Percentiles rank a stretch among this genome's conserved stretches.
Conservation (phyloP, 23 tunicate genomes). For the Ascidia mentula region DNA sequence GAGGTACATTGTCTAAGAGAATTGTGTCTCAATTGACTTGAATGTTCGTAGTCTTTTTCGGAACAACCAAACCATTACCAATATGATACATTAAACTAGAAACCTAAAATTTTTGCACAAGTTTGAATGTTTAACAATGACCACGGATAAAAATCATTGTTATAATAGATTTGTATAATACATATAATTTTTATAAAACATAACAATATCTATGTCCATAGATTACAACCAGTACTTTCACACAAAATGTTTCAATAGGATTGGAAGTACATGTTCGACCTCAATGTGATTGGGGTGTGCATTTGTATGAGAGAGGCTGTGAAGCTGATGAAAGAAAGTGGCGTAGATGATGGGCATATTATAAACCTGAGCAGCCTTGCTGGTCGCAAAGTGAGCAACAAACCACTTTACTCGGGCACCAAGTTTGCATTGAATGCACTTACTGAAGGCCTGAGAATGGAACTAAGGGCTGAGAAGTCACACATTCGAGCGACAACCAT, state of each 20-base stretch:
- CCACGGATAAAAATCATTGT: too few relatives aligned
- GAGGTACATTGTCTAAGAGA: constrained; percentile 21
- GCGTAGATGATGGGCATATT: constrained; percentile 66
- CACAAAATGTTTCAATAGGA: constrained; percentile 18
- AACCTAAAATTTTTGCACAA: too few relatives aligned
- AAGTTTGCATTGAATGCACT: constrained; percentile 68
- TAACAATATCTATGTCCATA: too few relatives aligned
- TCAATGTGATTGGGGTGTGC: constrained; percentile 48
- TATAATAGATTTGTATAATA: too few relatives aligned
- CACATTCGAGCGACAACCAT: constrained; percentile 50
- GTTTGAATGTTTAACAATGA: too few relatives aligned
- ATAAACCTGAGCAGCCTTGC: constrained; percentile 47
- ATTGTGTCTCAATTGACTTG: too few relatives aligned
- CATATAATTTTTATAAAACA: too few relatives aligned
- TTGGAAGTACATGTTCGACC: constrained; percentile 53
- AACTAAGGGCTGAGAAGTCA: constrained; percentile 29
- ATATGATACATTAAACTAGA: too few relatives aligned
- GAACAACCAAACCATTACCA: too few relatives aligned
- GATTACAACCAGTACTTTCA: too few relatives aligned
- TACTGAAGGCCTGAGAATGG: constrained; percentile 60
- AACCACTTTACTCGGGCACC: constrained; percentile 41
- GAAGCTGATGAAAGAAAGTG: constrained; percentile 23
- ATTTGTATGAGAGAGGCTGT: constrained; percentile 39
- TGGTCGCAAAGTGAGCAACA: constrained; percentile 31
- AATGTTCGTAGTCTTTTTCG: too few relatives aligned